Conservation (phyloP, 2,888 invertebrate genomes). For the Cryptocheilus praepositus region DNA sequence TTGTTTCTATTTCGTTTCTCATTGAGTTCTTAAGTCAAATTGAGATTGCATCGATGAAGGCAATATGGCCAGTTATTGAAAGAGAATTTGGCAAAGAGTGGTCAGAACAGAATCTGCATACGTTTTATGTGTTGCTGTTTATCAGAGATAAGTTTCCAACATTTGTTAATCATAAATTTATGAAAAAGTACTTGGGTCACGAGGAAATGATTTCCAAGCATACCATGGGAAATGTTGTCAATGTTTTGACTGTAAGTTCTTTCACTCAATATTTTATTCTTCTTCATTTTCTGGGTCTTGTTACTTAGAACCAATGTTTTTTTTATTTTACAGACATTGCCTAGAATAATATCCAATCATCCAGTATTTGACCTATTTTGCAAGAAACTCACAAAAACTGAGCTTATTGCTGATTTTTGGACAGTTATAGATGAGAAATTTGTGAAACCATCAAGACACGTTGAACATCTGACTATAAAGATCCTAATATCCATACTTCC, state of each 20-base stretch:
- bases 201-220: slow-evolving; percentile 79
- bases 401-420: slow-evolving; percentile 79
- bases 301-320: slow-evolving; percentile 27
- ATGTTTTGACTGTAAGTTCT: slow-evolving; percentile 80
- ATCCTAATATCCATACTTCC: slow-evolving; percentile 78
- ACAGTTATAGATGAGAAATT: slow-evolving; percentile 75
- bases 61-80: slow-evolving; percentile 81
- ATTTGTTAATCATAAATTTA: slow-evolving; percentile 76
- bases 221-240: slow-evolving; percentile 77
- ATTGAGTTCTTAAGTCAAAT: slow-evolving; percentile 79
- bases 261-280: slow-evolving; percentile 20
- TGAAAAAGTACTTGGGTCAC: slow-evolving; percentile 78
- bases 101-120: slow-evolving; percentile 81
- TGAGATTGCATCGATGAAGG: slow-evolving; percentile 69
- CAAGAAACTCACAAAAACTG: slow-evolving; percentile 76
- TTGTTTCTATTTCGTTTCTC: slow-evolving; percentile 80
- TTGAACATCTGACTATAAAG: slow-evolving; percentile 79
- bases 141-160: slow-evolving; percentile 75
- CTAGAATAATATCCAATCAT: slow-evolving; percentile 79
- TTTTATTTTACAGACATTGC: slow-evolving; percentile 77
- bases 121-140: slow-evolving; percentile 79
- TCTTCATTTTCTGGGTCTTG: background rate
- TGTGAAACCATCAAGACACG: slow-evolving; percentile 78
- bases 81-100: slow-evolving; percentile 80
- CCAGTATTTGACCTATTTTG: slow-evolving; percentile 81